Evolutionary conservation across 2,797 vertebrate genomes (phyloP).

Genomic region (Rachycentron canadum): DNA sequence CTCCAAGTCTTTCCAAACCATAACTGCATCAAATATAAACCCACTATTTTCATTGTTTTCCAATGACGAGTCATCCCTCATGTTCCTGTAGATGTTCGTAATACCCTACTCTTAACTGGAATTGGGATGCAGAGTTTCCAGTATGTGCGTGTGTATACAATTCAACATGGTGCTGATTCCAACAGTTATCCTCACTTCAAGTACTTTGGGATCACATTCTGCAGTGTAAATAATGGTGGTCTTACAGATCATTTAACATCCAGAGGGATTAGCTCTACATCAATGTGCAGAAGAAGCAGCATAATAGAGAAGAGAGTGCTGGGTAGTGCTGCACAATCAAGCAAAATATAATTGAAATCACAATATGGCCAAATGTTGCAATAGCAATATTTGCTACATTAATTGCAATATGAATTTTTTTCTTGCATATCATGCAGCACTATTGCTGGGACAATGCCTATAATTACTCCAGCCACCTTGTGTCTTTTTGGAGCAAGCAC

Average conservation of each 20-base stretch:
- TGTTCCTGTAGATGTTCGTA: conserved; percentile 46
- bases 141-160: conserved; percentile 7
- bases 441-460: no score
- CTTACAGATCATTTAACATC: conserved; percentile 14
- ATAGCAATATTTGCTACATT: no score
- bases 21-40: conserved; percentile 46
- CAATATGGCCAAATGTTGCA: no score
- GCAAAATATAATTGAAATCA: no score
- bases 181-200: conserved; percentile 11
- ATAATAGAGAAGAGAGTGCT: no score
- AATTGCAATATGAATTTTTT: no score
- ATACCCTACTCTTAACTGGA: conserved; percentile 67
- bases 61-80: conserved; percentile 38
- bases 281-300: no score
- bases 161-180: conserved; percentile 21
- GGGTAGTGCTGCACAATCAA: no score
- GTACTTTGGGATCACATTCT: conserved; percentile 11
- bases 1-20: conserved; percentile 61
- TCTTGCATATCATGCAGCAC: no score
- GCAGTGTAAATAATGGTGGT: conserved; percentile 10
- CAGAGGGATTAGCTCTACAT: background rate
- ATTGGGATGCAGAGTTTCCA: conserved; percentile 69
- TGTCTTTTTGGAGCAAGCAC: no score
- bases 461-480: no score
- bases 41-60: conserved; percentile 44